phyloP scores from a whole-genome alignment of 2,113 vertebrate genomes.

The Brachyistius frenatus region DNA sequence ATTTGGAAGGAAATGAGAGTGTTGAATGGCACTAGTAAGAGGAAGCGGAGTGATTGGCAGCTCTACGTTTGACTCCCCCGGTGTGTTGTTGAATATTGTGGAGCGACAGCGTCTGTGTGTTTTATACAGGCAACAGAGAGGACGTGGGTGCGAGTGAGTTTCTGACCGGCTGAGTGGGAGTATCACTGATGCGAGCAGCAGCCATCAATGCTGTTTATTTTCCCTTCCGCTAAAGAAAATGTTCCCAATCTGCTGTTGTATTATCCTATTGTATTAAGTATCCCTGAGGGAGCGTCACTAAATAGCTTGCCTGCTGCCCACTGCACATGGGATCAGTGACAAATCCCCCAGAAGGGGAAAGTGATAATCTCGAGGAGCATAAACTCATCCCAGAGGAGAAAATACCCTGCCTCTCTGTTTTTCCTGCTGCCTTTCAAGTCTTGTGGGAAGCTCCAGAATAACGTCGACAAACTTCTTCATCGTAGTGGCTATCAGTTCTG shows the following conservation, averaged over 20 bases:
- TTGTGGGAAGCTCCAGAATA: slow-evolving; percentile 27
- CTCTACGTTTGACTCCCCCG: slow-evolving; percentile 1
- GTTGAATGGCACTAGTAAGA: slow-evolving; percentile 9
- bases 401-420: slow-evolving; percentile 32
- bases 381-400: slow-evolving; percentile 61
- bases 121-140: slow-evolving; percentile 9
- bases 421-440: slow-evolving; percentile 26
- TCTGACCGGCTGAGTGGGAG: slow-evolving; percentile 25
- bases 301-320: slow-evolving; percentile 58
- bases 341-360: slow-evolving; percentile 73
- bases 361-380: slow-evolving; percentile 66
- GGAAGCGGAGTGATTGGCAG: slow-evolving; percentile 49
- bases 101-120: slow-evolving; percentile 1
- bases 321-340: slow-evolving; percentile 69
- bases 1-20: slow-evolving; percentile 35
- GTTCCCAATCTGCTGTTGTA: slow-evolving; percentile 50
- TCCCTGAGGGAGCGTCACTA: slow-evolving; percentile 69
- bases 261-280: slow-evolving; percentile 54
- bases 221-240: slow-evolving; percentile 39
- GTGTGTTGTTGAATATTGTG: slow-evolving; percentile 23
- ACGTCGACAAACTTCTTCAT: slow-evolving; percentile 27
- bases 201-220: slow-evolving; percentile 45
- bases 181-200: slow-evolving; percentile 5
- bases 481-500: slow-evolving; percentile 4
- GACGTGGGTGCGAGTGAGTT: slow-evolving; percentile 5